Conservation (phyloP, 2,888 invertebrate species). For the Eugnorisma glareosa region DNA sequence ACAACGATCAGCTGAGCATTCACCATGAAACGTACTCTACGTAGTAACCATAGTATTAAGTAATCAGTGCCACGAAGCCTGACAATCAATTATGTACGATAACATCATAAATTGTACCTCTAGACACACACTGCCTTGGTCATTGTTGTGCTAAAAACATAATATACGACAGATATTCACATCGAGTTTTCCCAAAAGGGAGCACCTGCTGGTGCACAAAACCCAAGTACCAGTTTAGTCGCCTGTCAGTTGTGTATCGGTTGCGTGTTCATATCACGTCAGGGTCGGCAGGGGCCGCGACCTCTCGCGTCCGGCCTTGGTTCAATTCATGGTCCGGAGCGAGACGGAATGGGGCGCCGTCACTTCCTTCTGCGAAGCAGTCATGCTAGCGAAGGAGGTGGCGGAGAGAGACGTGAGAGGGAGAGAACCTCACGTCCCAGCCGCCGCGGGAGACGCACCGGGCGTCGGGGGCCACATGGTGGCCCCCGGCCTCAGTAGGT, state of each 20-base stretch:
- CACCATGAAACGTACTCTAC: slow-evolving; percentile 38
- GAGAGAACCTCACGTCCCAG: too few species aligned
- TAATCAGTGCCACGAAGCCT: slow-evolving; percentile 32
- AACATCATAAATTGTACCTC: slow-evolving; percentile 7
- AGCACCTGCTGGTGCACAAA: neutral
- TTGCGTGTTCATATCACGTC: too few species aligned
- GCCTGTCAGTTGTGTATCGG: neutral
- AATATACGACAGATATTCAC: neutral
- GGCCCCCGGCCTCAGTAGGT: too few species aligned
- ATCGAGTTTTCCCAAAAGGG: neutral
- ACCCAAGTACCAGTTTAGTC: neutral
- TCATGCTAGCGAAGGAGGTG: too few species aligned
- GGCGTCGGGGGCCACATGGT: too few species aligned
- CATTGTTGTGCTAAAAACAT: neutral
- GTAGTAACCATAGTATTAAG: slow-evolving; percentile 36
- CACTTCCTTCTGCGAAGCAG: too few species aligned
- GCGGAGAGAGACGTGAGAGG: too few species aligned
- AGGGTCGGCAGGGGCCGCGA: neutral
- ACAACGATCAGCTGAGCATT: slow-evolving; percentile 25
- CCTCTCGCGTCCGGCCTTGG: too few species aligned
- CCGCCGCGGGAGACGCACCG: too few species aligned
- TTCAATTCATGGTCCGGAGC: too few species aligned
- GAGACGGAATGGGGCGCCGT: too few species aligned
- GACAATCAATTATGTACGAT: slow-evolving; percentile 40
- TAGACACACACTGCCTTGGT: neutral